A percentile compares a stretch with the other conserved stretches of the same genome.
phyloP scores from a whole-genome alignment of 2,888 invertebrate genomes.

The Proisotoma minuta region DNA sequence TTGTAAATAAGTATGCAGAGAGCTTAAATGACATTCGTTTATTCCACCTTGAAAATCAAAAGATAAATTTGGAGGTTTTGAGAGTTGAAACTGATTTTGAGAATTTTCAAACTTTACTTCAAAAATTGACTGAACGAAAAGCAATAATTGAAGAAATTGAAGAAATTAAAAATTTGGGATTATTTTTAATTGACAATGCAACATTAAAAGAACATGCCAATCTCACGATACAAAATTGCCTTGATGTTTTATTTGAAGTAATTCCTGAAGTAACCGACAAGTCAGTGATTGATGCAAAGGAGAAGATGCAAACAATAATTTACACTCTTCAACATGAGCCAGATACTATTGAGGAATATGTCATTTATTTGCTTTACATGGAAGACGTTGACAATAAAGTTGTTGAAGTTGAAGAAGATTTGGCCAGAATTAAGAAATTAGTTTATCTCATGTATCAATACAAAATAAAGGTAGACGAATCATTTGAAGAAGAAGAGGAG shows the following conservation, averaged over 20 bases:
- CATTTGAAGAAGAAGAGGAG: too few relatives aligned
- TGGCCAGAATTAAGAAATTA: conserved; percentile 76
- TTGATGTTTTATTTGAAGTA: conserved; percentile 61
- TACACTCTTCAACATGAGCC: conserved; percentile 64
- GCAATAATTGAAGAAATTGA: conserved; percentile 63
- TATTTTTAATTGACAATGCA: conserved; percentile 64
- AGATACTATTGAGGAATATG: conserved; percentile 65
- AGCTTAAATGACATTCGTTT: conserved; percentile 63
- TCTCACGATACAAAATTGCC: conserved; percentile 66
- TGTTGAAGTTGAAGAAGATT: conserved; percentile 62
- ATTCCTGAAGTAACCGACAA: conserved; percentile 55
- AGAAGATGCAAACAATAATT: conserved; percentile 62
- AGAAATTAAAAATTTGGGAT: conserved; percentile 65
- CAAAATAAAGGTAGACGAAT: too few relatives aligned
- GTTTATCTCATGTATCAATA: conserved; percentile 80
- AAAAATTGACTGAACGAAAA: conserved; percentile 66
- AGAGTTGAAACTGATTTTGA: conserved; percentile 63
- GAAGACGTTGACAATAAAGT: conserved; percentile 60
- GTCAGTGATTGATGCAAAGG: conserved; percentile 33
- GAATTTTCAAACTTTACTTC: conserved; percentile 63
- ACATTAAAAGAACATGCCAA: conserved; percentile 68
- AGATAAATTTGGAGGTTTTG: conserved; percentile 61
- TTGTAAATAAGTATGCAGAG: conserved; percentile 61
- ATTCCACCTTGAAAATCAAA: conserved; percentile 67
- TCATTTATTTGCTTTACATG: conserved; percentile 65